phyloP scores from a whole-genome alignment of 2,113 vertebrate genomes.

The Aplodontia rufa region DNA sequence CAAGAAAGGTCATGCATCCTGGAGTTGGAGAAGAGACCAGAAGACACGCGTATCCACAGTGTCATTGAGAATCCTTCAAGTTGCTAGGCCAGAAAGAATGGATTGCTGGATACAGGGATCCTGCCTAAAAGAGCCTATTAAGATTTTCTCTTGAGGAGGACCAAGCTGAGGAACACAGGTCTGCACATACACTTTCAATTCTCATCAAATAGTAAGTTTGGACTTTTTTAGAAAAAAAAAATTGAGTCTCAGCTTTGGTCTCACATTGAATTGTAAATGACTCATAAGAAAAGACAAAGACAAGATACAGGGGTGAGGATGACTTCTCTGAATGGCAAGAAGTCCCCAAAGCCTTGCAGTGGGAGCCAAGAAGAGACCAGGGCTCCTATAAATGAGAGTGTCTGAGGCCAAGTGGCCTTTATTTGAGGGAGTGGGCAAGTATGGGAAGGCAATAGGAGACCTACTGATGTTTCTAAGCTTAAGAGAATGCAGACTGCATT shows the following conservation, averaged over 20 bases:
- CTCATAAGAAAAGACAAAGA: not conserved
- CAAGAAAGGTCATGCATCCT: rapidly evolving
- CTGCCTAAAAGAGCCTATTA: no score
- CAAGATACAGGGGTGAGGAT: rapidly evolving
- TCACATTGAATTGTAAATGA: not conserved
- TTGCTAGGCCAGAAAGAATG: not conserved
- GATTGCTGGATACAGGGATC: no score
- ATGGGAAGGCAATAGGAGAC: not conserved
- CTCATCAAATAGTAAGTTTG: not conserved
- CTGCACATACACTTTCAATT: not conserved
- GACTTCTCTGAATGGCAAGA: not conserved
- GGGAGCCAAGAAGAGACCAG: no score
- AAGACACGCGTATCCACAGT: rapidly evolving
- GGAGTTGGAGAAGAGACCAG: not conserved
- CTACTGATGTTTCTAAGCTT: not conserved
- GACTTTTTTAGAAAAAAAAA: not conserved
- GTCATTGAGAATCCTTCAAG: not conserved
- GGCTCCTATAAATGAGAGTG: no score
- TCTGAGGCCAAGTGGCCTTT: no score
- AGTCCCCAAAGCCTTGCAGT: no score
- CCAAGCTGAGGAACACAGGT: not conserved
- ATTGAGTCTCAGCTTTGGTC: not conserved
- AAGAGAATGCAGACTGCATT: not conserved
- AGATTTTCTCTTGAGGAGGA: no score
- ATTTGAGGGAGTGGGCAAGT: no score